A percentile compares a stretch with the other conserved stretches of the same genome.
Evolutionary conservation across 2,888 invertebrate genomes (phyloP).

Genomic region (Hydroisotoma schaefferi): DNA sequence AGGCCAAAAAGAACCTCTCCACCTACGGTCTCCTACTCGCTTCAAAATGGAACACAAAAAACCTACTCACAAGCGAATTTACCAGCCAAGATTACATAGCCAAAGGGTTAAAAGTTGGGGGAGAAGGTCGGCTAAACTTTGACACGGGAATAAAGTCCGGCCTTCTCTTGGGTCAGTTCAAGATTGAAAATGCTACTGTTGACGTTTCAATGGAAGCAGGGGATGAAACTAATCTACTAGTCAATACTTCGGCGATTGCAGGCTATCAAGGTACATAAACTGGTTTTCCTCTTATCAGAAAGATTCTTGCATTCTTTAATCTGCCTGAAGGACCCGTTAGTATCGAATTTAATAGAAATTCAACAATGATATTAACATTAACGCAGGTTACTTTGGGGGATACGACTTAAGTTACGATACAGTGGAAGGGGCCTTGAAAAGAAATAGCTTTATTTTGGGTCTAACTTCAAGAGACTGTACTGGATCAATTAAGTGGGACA

Average conservation of each 20-base stretch:
- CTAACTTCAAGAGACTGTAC: constrained; percentile 12
- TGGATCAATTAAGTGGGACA: constrained; percentile 8
- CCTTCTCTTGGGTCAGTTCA: constrained; percentile 8
- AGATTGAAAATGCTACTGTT: constrained; percentile 16
- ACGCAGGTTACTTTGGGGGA: constrained; percentile 7
- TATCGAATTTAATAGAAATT: background rate
- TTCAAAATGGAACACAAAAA: constrained; percentile 28
- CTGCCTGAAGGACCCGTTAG: no score
- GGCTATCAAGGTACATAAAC: constrained; percentile 15
- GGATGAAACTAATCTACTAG: constrained; percentile 7
- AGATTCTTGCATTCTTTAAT: no score
- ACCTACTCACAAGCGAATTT: constrained; percentile 17
- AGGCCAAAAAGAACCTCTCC: background rate
- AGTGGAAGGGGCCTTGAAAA: constrained; percentile 5
- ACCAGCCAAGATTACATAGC: constrained; percentile 11
- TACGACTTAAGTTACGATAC: constrained; percentile 21
- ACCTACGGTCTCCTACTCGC: constrained; percentile 2
- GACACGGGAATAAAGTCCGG: constrained; percentile 9
- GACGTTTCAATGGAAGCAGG: constrained; percentile 10
- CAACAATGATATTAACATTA: background rate
- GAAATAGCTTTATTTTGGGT: constrained; percentile 11
- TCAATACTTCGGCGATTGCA: constrained; percentile 12
- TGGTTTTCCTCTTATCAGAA: background rate
- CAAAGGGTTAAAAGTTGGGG: constrained; percentile 16
- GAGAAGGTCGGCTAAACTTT: background rate